Conservation (phyloP, 2,888 invertebrate species). For the Heliconius ismenius region DNA sequence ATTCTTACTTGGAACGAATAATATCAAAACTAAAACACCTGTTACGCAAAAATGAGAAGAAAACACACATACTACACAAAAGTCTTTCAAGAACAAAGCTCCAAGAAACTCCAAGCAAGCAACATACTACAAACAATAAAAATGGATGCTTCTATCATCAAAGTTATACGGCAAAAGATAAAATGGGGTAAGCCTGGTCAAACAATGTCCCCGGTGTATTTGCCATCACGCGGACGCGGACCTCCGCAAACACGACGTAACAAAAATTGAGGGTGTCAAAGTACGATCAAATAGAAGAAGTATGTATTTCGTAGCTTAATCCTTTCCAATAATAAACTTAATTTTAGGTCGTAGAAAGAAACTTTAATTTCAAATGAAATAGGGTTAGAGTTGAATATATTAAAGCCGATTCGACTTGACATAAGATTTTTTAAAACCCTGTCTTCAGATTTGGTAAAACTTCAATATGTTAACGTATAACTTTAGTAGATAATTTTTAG, state of each 20-base stretch:
- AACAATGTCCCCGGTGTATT: slow-evolving; percentile 18
- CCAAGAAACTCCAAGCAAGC: neutral
- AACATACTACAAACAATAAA: slow-evolving; percentile 1
- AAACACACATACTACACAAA: neutral
- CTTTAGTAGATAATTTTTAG: no score
- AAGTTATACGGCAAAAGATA: slow-evolving; percentile 20
- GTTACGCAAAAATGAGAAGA: no score
- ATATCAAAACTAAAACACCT: no score
- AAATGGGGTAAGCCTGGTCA: slow-evolving; percentile 16
- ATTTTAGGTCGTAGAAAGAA: neutral
- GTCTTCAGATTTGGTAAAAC: no score
- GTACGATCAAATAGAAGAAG: slow-evolving; percentile 19
- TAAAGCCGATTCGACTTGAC: neutral
- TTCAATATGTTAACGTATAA: no score
- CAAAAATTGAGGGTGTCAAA: slow-evolving; percentile 23
- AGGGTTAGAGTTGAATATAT: neutral
- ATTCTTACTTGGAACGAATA: no score
- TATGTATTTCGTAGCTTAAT: slow-evolving; percentile 3
- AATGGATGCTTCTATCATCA: slow-evolving; percentile 8
- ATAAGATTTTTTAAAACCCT: no score
- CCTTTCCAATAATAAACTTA: neutral
- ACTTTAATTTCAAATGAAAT: neutral
- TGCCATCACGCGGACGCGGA: slow-evolving; percentile 10
- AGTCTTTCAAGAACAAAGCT: slow-evolving; percentile 8
- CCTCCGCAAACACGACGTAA: slow-evolving; percentile 7